Percentiles rank a stretch among this genome's conserved stretches.
Evolutionary conservation across 2,888 invertebrate species (phyloP).

Genomic region (Lepidocyrtoides sp.): DNA sequence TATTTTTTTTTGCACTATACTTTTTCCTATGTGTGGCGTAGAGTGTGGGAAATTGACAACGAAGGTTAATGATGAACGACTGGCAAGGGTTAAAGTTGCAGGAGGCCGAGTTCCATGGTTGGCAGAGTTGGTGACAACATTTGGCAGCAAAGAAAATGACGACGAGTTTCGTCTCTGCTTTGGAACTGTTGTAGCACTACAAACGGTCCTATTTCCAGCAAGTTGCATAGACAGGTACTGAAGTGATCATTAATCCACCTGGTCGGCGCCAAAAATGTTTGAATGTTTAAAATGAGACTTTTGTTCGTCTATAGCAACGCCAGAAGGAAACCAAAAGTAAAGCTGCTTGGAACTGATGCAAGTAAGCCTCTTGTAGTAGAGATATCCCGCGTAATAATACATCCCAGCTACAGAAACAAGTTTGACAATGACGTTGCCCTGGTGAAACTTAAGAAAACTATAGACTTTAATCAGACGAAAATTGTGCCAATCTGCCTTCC

Average conservation of each 20-base stretch:
- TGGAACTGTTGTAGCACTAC: constrained; percentile 41
- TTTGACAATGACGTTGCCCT: constrained; percentile 72
- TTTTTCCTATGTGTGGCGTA: background rate
- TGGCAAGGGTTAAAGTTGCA: constrained; percentile 49
- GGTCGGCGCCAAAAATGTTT: no score
- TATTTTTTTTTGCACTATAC: background rate
- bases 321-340: constrained; percentile 20
- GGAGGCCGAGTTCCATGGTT: constrained; percentile 59
- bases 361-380: background rate
- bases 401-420: constrained; percentile 56
- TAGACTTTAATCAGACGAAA: constrained; percentile 49
- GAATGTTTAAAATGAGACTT: no score
- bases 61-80: constrained; percentile 52
- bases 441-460: constrained; percentile 23
- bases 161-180: constrained; percentile 57
- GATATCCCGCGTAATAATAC: constrained; percentile 34
- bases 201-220: constrained; percentile 55
- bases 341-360: constrained; percentile 16
- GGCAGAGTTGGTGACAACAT: constrained; percentile 47
- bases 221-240: constrained; percentile 64
- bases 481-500: constrained; percentile 64
- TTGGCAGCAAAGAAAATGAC: background rate
- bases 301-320: background rate
- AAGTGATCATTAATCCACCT: no score
- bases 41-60: constrained; percentile 66